Percentiles rank a stretch among this genome's conserved stretches.
phyloP scores from a whole-genome alignment of 2,797 vertebrate genomes.

The Staurois parvus region DNA sequence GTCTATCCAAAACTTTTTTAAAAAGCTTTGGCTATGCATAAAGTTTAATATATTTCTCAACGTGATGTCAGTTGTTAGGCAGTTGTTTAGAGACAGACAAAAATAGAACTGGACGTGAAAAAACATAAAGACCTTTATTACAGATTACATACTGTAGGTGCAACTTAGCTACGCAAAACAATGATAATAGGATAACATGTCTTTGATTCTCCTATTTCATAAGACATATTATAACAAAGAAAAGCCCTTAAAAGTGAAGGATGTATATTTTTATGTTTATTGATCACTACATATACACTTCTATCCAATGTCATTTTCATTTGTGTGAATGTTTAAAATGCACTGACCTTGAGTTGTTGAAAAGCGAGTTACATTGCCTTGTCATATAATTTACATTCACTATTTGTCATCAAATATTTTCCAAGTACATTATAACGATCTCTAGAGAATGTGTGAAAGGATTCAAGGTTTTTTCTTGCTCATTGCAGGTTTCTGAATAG shows the following conservation, averaged over 20 bases:
- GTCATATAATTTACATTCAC: constrained; percentile 34
- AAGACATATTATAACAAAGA: constrained; percentile 23
- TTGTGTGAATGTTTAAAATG: constrained; percentile 24
- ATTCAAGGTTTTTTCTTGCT: constrained; percentile 43
- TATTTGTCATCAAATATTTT: constrained; percentile 47
- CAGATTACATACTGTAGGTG: constrained; percentile 11
- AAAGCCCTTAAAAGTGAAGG: not conserved
- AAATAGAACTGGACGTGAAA: constrained; percentile 20
- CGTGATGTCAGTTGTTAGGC: not conserved
- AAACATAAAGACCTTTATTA: not conserved
- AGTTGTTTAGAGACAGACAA: not conserved
- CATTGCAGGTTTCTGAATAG: constrained; percentile 11
- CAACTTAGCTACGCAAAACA: not conserved
- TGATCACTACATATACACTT: constrained; percentile 17
- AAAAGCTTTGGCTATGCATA: not conserved
- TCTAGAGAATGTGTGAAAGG: constrained; percentile 37
- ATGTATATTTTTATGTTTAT: constrained; percentile 17
- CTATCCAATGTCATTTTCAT: constrained; percentile 42
- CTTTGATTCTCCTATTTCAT: constrained; percentile 18
- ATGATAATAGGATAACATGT: constrained; percentile 14
- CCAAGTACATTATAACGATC: constrained; percentile 36
- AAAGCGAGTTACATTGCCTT: constrained; percentile 30
- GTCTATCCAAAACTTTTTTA: not conserved
- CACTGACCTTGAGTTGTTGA: constrained; percentile 46
- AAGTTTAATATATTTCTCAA: not conserved